Evolutionary conservation across 2,888 invertebrate genomes (phyloP).

Genomic region (Lapara coniferarum): DNA sequence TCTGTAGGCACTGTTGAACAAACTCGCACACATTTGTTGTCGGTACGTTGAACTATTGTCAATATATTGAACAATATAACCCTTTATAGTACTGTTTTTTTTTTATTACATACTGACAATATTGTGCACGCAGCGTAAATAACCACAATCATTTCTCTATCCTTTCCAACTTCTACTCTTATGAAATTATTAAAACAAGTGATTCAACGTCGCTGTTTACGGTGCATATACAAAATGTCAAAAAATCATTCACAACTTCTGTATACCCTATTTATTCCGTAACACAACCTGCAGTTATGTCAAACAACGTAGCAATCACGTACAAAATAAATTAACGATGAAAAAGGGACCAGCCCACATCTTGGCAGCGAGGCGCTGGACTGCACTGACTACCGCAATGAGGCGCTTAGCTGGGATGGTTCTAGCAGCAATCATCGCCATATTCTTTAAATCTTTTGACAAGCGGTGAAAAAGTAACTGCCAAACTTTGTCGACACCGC

Average conservation of each 20-base stretch:
- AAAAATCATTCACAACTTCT: slow-evolving; percentile 54
- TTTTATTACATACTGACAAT: not conserved
- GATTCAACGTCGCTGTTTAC: not conserved
- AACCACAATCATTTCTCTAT: not conserved
- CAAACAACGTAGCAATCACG: slow-evolving; percentile 50
- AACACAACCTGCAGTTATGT: slow-evolving; percentile 63
- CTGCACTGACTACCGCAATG: too few species aligned
- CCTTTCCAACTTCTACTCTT: not conserved
- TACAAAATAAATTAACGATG: not conserved
- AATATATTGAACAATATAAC: slow-evolving; percentile 10
- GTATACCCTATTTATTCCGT: slow-evolving; percentile 54
- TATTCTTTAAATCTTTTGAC: too few species aligned
- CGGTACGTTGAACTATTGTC: slow-evolving; percentile 20
- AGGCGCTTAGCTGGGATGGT: too few species aligned
- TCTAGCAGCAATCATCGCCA: too few species aligned
- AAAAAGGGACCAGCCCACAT: too few species aligned
- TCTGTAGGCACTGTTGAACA: slow-evolving; percentile 26
- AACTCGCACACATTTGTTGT: slow-evolving; percentile 1
- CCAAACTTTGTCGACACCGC: too few species aligned
- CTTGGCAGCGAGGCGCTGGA: too few species aligned
- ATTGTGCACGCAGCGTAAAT: not conserved
- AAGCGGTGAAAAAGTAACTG: too few species aligned
- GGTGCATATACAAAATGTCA: not conserved
- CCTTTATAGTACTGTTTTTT: not conserved
- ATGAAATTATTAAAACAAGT: too few species aligned